A percentile compares a stretch with the other conserved stretches of the same genome.
Evolutionary conservation across 2,888 invertebrate genomes (phyloP).

Genomic region (Tinea semifulvella): DNA sequence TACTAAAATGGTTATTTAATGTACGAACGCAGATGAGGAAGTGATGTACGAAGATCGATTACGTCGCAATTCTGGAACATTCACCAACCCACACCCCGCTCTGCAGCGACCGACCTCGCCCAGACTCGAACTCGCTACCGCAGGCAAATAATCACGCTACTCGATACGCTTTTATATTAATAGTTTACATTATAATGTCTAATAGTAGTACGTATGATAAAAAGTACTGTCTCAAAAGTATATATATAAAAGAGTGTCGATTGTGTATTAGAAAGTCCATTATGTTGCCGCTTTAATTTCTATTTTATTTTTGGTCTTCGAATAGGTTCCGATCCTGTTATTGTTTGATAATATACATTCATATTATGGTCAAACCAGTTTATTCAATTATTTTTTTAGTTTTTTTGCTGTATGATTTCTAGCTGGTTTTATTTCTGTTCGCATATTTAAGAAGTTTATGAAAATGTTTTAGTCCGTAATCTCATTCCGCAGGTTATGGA

Average conservation of each 20-base stretch:
- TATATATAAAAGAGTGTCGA: too few relatives aligned
- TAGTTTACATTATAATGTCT: too few relatives aligned
- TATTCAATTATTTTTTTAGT: too few relatives aligned
- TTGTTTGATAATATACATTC: too few relatives aligned
- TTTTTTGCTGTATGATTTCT: neutral
- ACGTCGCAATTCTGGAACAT: conserved; percentile 55
- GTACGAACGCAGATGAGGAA: conserved; percentile 61
- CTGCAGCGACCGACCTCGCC: conserved; percentile 47
- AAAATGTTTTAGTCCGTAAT: conserved; percentile 9
- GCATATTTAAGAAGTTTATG: too few relatives aligned
- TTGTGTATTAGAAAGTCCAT: too few relatives aligned
- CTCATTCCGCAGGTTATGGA: conserved; percentile 38
- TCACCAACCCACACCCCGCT: conserved; percentile 53
- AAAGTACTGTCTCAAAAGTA: too few relatives aligned
- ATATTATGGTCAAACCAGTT: too few relatives aligned
- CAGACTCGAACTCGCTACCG: conserved; percentile 55
- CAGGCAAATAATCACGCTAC: conserved; percentile 38
- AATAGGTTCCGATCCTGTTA: too few relatives aligned
- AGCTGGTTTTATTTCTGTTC: neutral
- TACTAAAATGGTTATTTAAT: too few relatives aligned
- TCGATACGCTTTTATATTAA: too few relatives aligned
- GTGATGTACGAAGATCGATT: conserved; percentile 41
- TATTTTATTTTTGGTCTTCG: neutral
- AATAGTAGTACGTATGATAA: too few relatives aligned
- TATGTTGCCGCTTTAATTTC: conserved; percentile 2